phyloP scores from a whole-genome alignment of 2,113 vertebrate genomes.

The Ivindomyrus marchei region DNA sequence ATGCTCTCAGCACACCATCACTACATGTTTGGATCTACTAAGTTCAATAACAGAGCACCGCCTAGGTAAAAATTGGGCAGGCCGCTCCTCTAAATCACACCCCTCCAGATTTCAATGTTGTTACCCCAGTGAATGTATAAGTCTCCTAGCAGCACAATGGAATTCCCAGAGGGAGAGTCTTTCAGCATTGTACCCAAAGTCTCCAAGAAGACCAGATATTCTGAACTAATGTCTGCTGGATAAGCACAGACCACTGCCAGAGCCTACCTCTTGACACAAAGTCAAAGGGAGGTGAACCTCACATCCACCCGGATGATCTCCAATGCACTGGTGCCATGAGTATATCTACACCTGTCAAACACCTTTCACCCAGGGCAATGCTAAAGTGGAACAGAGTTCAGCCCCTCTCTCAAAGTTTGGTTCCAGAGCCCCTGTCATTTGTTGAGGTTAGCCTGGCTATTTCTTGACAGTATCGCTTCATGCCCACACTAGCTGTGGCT shows the following conservation, averaged over 20 bases:
- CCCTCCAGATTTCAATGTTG: neutral
- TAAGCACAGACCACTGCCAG: neutral
- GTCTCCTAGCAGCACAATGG: neutral
- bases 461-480: neutral
- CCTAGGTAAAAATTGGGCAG: neutral
- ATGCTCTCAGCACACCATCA: neutral
- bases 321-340: neutral
- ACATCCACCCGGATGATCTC: neutral
- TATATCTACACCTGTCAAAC: neutral
- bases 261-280: neutral
- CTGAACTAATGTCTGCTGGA: neutral
- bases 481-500: neutral
- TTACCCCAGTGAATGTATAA: neutral
- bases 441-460: neutral
- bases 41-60: neutral
- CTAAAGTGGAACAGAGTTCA: neutral
- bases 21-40: neutral
- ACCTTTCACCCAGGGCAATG: neutral
- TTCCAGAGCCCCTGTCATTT: neutral
- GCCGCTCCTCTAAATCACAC: neutral
- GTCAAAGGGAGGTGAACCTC: neutral
- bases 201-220: neutral
- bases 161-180: neutral
- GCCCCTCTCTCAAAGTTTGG: neutral
- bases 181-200: neutral